These are phyloP conservation scores for Megaptera novaeangliae DNA, from an alignment of 2,113 vertebrate genomes.

Conservation along the genomic window DNA sequence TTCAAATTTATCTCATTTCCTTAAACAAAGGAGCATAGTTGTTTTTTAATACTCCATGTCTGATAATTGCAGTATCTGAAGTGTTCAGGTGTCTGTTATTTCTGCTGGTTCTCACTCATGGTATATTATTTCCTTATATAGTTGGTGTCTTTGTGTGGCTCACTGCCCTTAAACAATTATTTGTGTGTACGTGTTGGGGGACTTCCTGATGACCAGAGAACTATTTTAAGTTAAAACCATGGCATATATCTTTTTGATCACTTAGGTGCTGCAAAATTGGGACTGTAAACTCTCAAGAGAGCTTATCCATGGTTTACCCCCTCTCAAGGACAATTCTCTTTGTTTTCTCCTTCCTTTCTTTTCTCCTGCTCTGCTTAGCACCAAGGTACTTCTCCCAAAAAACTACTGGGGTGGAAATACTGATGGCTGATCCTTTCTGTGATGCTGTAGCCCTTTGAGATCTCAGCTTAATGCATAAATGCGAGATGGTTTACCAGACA, in stretches of 20 bases:
- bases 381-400: neutral
- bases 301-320: neutral
- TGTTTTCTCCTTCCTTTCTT: neutral
- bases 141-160: neutral
- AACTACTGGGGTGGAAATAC: neutral
- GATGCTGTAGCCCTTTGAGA: neutral
- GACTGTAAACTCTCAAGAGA: neutral
- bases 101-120: neutral
- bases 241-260: neutral
- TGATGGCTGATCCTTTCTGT: neutral
- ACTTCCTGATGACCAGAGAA: neutral
- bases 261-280: neutral
- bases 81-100: neutral
- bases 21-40: neutral
- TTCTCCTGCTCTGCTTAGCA: neutral
- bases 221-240: slow-evolving; percentile 8
- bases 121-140: neutral
- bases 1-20: slow-evolving; percentile 1
- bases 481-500: neutral
- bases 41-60: neutral
- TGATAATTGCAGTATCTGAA: neutral
- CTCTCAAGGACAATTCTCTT: neutral
- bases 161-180: neutral
- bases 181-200: neutral
- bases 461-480: neutral